Percentiles rank a stretch among this genome's conserved stretches.
phyloP scores from a whole-genome alignment of 2,113 vertebrate species.

The Oxygymnocypris stewartii region DNA sequence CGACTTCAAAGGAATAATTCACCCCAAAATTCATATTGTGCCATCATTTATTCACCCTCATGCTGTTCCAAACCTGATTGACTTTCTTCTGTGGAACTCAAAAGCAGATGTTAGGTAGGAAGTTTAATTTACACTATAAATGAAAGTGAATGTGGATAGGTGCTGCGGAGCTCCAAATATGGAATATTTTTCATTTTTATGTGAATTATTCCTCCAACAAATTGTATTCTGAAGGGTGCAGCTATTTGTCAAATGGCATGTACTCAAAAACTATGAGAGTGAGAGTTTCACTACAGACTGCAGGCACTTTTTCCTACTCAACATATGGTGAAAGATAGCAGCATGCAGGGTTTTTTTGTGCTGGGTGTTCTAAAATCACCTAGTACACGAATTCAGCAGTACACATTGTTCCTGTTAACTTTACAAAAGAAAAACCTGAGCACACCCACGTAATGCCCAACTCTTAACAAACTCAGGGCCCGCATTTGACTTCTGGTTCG shows the following conservation, averaged over 20 bases:
- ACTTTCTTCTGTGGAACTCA: neutral
- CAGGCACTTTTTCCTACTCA: slow-evolving; percentile 12
- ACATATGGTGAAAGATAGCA: slow-evolving; percentile 17
- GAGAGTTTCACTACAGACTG: slow-evolving; percentile 23
- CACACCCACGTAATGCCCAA: slow-evolving; percentile 15
- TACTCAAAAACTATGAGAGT: slow-evolving; percentile 10
- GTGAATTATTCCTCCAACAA: neutral
- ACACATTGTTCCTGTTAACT: neutral
- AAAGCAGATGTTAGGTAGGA: neutral
- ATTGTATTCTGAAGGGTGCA: neutral
- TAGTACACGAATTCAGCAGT: neutral
- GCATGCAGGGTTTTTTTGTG: neutral
- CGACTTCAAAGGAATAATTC: neutral
- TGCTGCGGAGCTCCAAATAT: neutral
- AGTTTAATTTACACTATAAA: neutral
- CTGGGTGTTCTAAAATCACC: slow-evolving; percentile 1
- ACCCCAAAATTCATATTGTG: neutral
- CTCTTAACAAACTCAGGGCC: neutral
- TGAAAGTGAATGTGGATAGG: neutral
- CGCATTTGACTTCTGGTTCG: neutral
- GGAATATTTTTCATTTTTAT: neutral
- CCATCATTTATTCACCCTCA: neutral
- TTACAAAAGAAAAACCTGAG: neutral
- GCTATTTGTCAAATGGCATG: slow-evolving; percentile 10
- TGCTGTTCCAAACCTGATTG: neutral